A percentile compares a stretch with the other conserved stretches of the same genome.
These are phyloP conservation scores for Hylaeus anthracinus DNA, from an alignment of 1,140 invertebrate species.

Conservation along the genomic window DNA sequence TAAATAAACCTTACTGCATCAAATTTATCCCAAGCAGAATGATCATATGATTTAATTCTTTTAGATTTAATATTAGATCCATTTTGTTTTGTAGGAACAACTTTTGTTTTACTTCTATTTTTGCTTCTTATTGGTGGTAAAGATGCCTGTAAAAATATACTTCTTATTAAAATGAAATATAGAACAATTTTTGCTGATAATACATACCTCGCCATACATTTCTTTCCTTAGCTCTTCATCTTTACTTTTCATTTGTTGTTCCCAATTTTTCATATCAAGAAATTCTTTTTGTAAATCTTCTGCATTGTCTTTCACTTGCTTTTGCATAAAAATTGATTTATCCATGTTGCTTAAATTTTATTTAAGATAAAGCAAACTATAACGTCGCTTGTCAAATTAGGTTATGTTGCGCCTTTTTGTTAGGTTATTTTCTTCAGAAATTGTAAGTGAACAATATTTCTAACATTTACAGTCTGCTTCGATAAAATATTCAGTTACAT, in stretches of 20 bases:
- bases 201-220: slow-evolving; percentile 55
- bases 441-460: not conserved
- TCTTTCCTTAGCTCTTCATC: slow-evolving; percentile 83
- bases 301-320: slow-evolving; percentile 87
- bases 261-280: slow-evolving; percentile 91
- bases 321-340: slow-evolving; percentile 84
- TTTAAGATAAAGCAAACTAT: not conserved
- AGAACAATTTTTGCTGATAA: not conserved
- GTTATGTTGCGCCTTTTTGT: not conserved
- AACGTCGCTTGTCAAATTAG: not conserved
- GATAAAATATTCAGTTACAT: not conserved
- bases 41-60: slow-evolving; percentile 84
- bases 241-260: slow-evolving; percentile 91
- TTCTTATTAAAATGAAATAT: not conserved
- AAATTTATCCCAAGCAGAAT: slow-evolving; percentile 90
- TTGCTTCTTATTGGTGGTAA: slow-evolving; percentile 83
- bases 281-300: slow-evolving; percentile 87
- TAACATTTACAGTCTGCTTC: not conserved
- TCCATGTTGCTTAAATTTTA: slow-evolving; percentile 60
- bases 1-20: slow-evolving; percentile 84
- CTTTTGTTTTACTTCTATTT: slow-evolving; percentile 72
- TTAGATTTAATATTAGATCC: slow-evolving; percentile 64
- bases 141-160: slow-evolving; percentile 62
- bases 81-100: slow-evolving; percentile 63
- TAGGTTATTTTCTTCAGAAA: not conserved